phyloP scores from a whole-genome alignment of 2,888 invertebrate species.

The Callyntrura guangdongensis region DNA sequence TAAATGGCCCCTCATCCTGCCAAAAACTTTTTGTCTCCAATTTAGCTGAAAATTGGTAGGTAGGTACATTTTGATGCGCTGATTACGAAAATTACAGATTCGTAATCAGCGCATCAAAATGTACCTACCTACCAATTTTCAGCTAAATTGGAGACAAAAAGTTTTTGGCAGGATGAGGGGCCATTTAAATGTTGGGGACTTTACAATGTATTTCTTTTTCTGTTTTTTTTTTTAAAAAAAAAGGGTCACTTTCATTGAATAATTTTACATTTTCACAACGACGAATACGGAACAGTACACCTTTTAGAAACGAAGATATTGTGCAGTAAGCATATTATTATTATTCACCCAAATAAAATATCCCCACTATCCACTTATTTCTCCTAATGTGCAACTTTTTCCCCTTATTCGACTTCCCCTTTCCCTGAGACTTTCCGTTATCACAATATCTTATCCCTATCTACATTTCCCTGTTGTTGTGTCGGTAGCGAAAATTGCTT shows the following conservation, averaged over 20 bases:
- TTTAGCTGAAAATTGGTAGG: too few relatives aligned
- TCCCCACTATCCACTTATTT: background rate
- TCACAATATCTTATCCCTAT: background rate
- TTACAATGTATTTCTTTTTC: slow-evolving; percentile 8
- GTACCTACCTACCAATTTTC: too few relatives aligned
- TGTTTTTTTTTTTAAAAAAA: too few relatives aligned
- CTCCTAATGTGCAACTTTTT: background rate
- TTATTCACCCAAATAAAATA: background rate
- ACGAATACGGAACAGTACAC: too few relatives aligned
- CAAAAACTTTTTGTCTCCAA: too few relatives aligned
- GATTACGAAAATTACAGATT: too few relatives aligned
- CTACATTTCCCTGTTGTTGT: background rate
- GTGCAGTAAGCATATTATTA: background rate
- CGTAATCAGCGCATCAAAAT: too few relatives aligned
- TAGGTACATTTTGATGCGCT: too few relatives aligned
- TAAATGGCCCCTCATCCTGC: background rate
- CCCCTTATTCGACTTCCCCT: slow-evolving; percentile 24
- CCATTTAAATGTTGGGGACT: too few relatives aligned
- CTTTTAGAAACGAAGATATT: background rate
- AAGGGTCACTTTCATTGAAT: background rate
- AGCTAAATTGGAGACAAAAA: too few relatives aligned
- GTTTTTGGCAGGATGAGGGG: too few relatives aligned
- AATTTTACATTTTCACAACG: slow-evolving; percentile 20
- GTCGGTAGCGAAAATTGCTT: background rate
- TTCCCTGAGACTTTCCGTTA: too few relatives aligned